Evolutionary conservation across 2,888 invertebrate species (phyloP).

Genomic region (Petrolisthes manimaculis): DNA sequence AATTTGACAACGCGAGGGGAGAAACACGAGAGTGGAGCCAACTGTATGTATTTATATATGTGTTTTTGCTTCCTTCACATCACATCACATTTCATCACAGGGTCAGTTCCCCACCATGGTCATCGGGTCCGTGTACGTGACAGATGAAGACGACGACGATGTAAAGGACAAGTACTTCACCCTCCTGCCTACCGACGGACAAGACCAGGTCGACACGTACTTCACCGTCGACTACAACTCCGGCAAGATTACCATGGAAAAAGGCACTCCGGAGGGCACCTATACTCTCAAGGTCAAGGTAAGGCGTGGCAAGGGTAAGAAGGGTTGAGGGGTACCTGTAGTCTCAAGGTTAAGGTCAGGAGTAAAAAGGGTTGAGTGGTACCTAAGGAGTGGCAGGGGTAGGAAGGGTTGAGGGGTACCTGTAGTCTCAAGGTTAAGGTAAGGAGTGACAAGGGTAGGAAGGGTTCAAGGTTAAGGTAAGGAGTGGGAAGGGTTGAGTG

Average conservation of each 20-base stretch:
- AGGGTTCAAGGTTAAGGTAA: not conserved
- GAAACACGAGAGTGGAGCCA: too few species aligned
- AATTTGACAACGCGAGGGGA: too few species aligned
- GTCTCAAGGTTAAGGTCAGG: not conserved
- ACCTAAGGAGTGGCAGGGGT: not conserved
- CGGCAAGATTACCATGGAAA: conserved; percentile 89
- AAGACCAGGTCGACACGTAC: conserved; percentile 71
- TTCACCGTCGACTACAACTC: conserved; percentile 82
- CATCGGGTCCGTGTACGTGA: conserved; percentile 87
- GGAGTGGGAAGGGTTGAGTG: not conserved
- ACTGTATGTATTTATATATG: not conserved
- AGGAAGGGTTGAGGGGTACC: not conserved
- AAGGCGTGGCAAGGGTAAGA: not conserved
- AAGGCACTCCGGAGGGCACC: conserved; percentile 75
- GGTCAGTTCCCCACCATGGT: conserved; percentile 74
- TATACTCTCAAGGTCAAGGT: conserved; percentile 36
- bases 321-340: not conserved
- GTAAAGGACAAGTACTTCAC: conserved; percentile 87
- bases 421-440: not conserved
- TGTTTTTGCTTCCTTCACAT: too few species aligned
- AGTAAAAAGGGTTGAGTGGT: not conserved
- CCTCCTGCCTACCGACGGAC: conserved; percentile 73
- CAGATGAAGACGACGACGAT: conserved; percentile 98
- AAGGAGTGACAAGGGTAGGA: too few species aligned
- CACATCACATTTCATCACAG: conserved; percentile 12